These are phyloP conservation scores for Aproaerema taeniolella DNA, from an alignment of 2,888 invertebrate genomes.

Conservation along the genomic window DNA sequence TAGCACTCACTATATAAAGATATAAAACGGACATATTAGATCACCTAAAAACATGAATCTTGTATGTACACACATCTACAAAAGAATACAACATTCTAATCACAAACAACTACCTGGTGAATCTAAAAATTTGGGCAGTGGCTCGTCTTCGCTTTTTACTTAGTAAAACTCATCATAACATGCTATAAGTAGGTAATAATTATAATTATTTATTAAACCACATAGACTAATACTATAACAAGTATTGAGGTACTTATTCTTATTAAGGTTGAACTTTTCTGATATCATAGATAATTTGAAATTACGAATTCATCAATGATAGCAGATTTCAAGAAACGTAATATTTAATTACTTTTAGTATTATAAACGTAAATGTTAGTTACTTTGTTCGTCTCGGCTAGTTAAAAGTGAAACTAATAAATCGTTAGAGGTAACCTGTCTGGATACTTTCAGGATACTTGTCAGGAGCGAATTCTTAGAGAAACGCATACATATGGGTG, in stretches of 20 bases:
- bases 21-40: conserved; percentile 47
- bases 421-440: conserved; percentile 36
- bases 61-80: conserved; percentile 30
- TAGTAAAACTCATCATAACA: not conserved
- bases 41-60: conserved; percentile 25
- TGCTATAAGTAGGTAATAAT: not conserved
- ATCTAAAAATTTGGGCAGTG: conserved; percentile 16
- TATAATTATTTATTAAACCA: not conserved
- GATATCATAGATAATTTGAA: too few species aligned
- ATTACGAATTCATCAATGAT: not conserved
- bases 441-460: conserved; percentile 34
- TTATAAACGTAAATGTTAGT: too few species aligned
- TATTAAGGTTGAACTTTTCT: not conserved
- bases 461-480: not conserved
- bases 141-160: conserved; percentile 2
- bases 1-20: conserved; percentile 29
- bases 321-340: not conserved
- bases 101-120: conserved; percentile 22
- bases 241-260: not conserved
- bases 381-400: too few species aligned
- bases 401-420: not conserved
- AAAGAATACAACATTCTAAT: conserved; percentile 20
- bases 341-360: not conserved
- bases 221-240: not conserved
- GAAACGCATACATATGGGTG: not conserved